Evolutionary conservation across 1,140 invertebrate species (phyloP).

Genomic region (Araneus ventricosus): DNA sequence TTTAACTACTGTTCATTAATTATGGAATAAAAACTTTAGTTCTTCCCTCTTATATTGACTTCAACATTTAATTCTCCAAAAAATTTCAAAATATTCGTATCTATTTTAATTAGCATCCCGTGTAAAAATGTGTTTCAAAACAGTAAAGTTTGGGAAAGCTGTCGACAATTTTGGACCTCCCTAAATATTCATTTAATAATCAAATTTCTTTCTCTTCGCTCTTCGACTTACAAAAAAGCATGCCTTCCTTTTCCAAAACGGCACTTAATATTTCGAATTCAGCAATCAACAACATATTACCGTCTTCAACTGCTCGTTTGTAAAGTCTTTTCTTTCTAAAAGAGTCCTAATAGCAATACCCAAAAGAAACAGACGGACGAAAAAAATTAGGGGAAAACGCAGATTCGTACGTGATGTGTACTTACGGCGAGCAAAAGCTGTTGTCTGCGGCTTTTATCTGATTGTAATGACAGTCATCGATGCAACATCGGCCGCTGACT

Average conservation of each 20-base stretch:
- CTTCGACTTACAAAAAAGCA: neutral
- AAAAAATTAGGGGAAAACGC: neutral
- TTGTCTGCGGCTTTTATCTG: constrained; percentile 47
- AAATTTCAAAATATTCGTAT: too few species aligned
- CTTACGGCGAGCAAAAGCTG: constrained; percentile 16
- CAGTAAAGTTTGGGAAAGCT: too few species aligned
- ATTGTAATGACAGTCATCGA: constrained; percentile 46
- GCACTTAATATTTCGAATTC: neutral
- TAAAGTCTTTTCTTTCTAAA: neutral
- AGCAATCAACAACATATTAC: neutral
- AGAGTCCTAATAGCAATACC: neutral
- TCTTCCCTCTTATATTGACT: too few species aligned
- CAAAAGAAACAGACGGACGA: neutral
- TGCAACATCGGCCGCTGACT: constrained; percentile 40
- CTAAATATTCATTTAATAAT: too few species aligned
- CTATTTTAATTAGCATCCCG: too few species aligned
- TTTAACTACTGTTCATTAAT: too few species aligned
- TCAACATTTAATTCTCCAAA: too few species aligned
- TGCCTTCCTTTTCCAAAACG: neutral
- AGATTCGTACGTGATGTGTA: constrained; percentile 37
- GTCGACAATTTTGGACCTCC: too few species aligned
- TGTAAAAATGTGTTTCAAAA: too few species aligned
- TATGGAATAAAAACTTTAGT: too few species aligned
- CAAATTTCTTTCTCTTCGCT: too few species aligned
- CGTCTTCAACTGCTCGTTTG: constrained; percentile 2